phyloP scores from a whole-genome alignment of 1,140 invertebrate species.

The Trachelipus rathkii region DNA sequence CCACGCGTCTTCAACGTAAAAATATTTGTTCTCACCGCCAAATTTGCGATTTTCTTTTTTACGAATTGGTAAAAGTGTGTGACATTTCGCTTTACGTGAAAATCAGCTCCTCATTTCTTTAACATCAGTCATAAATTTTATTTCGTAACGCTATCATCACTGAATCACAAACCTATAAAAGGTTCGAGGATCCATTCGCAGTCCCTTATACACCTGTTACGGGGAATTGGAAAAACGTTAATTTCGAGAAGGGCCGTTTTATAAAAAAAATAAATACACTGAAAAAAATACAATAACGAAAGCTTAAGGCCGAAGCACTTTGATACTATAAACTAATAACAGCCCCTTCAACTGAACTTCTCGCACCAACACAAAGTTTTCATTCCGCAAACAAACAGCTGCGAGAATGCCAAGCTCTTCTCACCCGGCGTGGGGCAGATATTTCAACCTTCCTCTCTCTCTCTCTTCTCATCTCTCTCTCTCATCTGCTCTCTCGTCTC shows the following conservation, averaged over 20 bases:
- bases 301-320: not conserved
- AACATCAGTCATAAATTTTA: not conserved
- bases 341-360: not conserved
- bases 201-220: not conserved
- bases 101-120: not conserved
- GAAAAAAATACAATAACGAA: not conserved
- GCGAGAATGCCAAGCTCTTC: not conserved
- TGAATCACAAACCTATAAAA: constrained; percentile 5
- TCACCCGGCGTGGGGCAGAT: constrained; percentile 3
- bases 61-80: no score
- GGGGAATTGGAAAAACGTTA: not conserved
- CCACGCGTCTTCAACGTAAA: not conserved
- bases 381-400: not conserved
- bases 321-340: not conserved
- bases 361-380: not conserved
- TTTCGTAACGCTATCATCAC: not conserved
- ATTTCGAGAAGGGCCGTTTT: not conserved
- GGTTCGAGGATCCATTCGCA: not conserved
- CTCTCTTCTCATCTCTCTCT: no score
- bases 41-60: no score
- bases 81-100: not conserved
- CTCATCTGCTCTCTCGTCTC: no score
- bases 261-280: not conserved
- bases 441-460: not conserved
- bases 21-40: not conserved